These are phyloP conservation scores for Henricia sp. DNA, from an alignment of 53 echinoderm and acorn worm genomes.

Conservation along the genomic window DNA sequence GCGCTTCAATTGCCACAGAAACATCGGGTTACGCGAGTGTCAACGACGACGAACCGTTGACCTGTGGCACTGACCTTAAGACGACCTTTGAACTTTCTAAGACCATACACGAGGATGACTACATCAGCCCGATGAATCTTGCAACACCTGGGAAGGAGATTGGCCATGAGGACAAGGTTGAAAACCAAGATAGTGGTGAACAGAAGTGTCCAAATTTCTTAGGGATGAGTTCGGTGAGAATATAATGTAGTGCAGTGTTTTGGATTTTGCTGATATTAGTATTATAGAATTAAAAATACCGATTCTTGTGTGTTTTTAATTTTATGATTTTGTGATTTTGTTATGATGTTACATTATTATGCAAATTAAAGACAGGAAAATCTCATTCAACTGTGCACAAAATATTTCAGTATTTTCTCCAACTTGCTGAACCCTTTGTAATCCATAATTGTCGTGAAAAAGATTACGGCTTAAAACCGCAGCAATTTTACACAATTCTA, in stretches of 20 bases:
- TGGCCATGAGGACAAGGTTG: constrained; percentile 30
- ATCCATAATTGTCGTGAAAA: too few species aligned
- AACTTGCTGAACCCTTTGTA: too few species aligned
- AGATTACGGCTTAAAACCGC: too few species aligned
- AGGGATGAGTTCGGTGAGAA: constrained; percentile 8
- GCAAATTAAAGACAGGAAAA: too few species aligned
- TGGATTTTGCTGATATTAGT: not conserved
- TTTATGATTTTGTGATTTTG: too few species aligned
- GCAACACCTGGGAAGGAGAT: constrained; percentile 45
- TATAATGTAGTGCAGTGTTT: not conserved
- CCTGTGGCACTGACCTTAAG: constrained; percentile 22
- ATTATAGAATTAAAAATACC: not conserved
- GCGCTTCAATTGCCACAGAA: constrained; percentile 44
- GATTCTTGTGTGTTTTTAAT: too few species aligned
- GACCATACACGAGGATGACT: constrained; percentile 75
- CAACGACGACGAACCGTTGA: constrained; percentile 26
- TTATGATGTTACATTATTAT: too few species aligned
- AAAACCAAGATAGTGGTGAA: not conserved
- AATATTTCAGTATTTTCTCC: too few species aligned
- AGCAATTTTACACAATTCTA: too few species aligned
- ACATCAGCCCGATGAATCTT: constrained; percentile 81
- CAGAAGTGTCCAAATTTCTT: constrained; percentile 5
- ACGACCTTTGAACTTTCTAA: constrained; percentile 40
- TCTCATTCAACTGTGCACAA: too few species aligned
- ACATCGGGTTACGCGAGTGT: constrained; percentile 49